Conservation (phyloP, 2,797 vertebrate species). For the Hypotaenidia okinawae region DNA sequence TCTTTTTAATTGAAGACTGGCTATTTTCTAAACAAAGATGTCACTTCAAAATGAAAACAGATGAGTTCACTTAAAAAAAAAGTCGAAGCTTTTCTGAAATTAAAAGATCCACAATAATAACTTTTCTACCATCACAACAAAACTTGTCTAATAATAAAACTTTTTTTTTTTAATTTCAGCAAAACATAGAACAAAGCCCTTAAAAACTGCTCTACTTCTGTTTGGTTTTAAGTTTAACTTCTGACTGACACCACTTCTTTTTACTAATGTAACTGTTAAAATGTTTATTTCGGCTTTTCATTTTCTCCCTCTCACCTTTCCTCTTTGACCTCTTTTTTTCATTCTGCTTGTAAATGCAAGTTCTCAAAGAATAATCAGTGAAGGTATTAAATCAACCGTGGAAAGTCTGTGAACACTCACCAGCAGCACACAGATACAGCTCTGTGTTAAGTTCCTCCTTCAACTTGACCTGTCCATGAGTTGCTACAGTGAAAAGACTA, state of each 20-base stretch:
- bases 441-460: not conserved
- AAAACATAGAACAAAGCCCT: not conserved
- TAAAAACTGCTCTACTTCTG: not conserved
- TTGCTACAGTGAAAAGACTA: not conserved
- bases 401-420: not conserved
- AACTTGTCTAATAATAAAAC: not conserved
- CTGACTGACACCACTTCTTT: not conserved
- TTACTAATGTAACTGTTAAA: not conserved
- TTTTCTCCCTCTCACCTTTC: not conserved
- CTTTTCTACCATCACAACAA: not conserved
- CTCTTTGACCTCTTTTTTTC: not conserved
- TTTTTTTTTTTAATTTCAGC: not conserved
- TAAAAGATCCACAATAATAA: not conserved
- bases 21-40: conserved; percentile 32
- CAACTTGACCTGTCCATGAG: fast-evolving
- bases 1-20: not conserved
- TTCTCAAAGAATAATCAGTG: not conserved
- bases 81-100: not conserved
- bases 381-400: not conserved
- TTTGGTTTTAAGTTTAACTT: not conserved
- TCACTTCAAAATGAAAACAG: conserved; percentile 30
- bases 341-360: not conserved
- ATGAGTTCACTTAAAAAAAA: not conserved
- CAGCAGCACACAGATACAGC: not conserved
- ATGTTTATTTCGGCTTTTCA: not conserved